These are phyloP conservation scores for Drosophila paucipuncta DNA, from an alignment of 2,888 invertebrate species.

Conservation along the genomic window DNA sequence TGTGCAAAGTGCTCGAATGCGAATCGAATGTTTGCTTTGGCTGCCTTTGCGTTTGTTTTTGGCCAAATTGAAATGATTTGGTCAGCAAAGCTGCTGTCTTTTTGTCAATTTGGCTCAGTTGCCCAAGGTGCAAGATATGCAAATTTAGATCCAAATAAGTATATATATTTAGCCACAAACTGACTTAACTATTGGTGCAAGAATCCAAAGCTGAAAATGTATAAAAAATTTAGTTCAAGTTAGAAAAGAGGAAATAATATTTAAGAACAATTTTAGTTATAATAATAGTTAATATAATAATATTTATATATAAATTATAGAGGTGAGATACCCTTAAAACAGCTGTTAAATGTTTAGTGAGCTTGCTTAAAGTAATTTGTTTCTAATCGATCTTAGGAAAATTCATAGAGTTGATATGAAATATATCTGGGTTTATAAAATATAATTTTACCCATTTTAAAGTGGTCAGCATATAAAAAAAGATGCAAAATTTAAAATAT, in stretches of 20 bases:
- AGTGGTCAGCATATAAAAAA: neutral
- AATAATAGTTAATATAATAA: neutral
- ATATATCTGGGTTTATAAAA: no score
- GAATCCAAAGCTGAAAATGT: neutral
- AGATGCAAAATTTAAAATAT: neutral
- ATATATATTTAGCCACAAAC: neutral
- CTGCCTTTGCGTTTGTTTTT: constrained; percentile 40
- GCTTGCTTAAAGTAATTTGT: no score
- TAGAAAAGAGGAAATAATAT: neutral
- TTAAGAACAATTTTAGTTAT: neutral
- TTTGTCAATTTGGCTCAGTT: neutral
- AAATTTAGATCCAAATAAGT: neutral
- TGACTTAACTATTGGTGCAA: neutral
- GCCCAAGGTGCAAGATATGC: neutral
- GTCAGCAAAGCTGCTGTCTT: constrained; percentile 1
- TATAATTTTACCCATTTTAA: no score
- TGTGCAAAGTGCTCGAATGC: constrained; percentile 45
- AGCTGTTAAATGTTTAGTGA: no score
- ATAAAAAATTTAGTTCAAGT: neutral
- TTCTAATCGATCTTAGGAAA: no score
- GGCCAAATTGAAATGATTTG: constrained; percentile 32
- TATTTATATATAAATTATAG: no score
- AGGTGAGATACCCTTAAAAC: neutral
- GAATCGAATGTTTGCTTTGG: constrained; percentile 58
- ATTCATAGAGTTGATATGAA: no score